These are phyloP conservation scores for Muricea muricata DNA, from an alignment of 92 coral and sea anemone species.

Conservation along the genomic window DNA sequence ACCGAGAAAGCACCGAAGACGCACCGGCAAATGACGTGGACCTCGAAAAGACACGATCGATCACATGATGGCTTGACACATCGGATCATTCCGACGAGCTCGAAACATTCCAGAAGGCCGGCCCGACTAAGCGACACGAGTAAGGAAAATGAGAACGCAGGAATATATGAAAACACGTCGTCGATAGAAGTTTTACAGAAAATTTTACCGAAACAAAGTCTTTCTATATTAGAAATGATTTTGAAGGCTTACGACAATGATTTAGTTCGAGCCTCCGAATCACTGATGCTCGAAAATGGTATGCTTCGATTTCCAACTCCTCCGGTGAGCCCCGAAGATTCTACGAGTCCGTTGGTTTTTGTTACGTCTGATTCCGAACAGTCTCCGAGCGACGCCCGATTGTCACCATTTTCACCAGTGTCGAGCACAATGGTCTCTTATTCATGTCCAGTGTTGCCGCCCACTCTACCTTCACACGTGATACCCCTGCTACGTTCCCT, in stretches of 20 bases:
- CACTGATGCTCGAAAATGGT: conserved; percentile 81
- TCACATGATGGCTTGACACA: conserved; percentile 4
- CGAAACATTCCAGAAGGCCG: neutral
- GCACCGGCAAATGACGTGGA: neutral
- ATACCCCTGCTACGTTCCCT: conserved; percentile 5
- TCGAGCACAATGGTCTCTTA: conserved; percentile 34
- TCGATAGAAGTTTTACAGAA: conserved; percentile 82
- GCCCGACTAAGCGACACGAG: neutral
- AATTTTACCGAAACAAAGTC: conserved; percentile 92
- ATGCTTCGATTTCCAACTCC: conserved; percentile 48
- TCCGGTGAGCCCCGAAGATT: conserved; percentile 44
- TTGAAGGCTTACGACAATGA: conserved; percentile 93
- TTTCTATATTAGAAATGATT: conserved; percentile 85
- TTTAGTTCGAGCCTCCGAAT: conserved; percentile 89
- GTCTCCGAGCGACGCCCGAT: conserved; percentile 15
- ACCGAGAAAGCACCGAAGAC: conserved; percentile 1
- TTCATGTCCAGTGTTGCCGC: conserved; percentile 20
- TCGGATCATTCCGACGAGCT: conserved; percentile 30
- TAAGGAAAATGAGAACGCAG: neutral
- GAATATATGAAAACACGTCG: neutral
- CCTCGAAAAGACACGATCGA: neutral
- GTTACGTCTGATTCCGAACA: conserved; percentile 20
- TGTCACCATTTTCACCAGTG: conserved; percentile 91
- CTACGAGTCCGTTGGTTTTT: conserved; percentile 9
- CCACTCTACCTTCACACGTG: conserved; percentile 13